Evolutionary conservation across 2,888 invertebrate genomes (phyloP).

Genomic region (Cyaniris semiargus): DNA sequence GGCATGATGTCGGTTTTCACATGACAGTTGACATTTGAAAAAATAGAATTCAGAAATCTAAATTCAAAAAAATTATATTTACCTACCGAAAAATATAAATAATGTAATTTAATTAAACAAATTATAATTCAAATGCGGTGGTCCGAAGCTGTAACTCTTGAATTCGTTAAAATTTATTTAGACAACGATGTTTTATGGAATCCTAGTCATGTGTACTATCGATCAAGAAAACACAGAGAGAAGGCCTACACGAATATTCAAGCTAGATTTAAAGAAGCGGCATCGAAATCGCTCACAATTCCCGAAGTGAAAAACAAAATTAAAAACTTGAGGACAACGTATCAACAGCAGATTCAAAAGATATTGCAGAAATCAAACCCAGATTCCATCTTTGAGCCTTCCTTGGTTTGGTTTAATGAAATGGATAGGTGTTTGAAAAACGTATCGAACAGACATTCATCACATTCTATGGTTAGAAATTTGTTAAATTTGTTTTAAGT

Average conservation of each 20-base stretch:
- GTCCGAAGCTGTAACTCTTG: slow-evolving; percentile 69
- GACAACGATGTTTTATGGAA: slow-evolving; percentile 77
- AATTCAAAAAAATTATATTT: no score
- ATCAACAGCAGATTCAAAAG: slow-evolving; percentile 71
- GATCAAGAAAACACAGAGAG: slow-evolving; percentile 60
- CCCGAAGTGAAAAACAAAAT: slow-evolving; percentile 73
- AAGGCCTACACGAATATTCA: slow-evolving; percentile 61
- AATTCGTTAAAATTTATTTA: slow-evolving; percentile 74
- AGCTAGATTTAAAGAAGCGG: slow-evolving; percentile 56
- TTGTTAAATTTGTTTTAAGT: neutral
- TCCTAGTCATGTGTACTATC: slow-evolving; percentile 64
- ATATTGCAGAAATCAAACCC: slow-evolving; percentile 66
- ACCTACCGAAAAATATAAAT: neutral
- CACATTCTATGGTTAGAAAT: slow-evolving; percentile 30
- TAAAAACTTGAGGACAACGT: slow-evolving; percentile 73
- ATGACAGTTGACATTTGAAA: no score
- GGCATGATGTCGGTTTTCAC: no score
- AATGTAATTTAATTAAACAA: neutral
- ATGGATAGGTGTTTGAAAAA: slow-evolving; percentile 69
- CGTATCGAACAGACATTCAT: slow-evolving; percentile 55
- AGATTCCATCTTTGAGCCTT: slow-evolving; percentile 61
- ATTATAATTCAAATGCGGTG: slow-evolving; percentile 58
- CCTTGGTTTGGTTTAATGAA: slow-evolving; percentile 68
- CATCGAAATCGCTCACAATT: slow-evolving; percentile 56
- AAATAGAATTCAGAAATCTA: no score